Percentiles rank a stretch among this genome's conserved stretches.
phyloP scores from a whole-genome alignment of 2,113 vertebrate species.

The Chionodraco myersi region DNA sequence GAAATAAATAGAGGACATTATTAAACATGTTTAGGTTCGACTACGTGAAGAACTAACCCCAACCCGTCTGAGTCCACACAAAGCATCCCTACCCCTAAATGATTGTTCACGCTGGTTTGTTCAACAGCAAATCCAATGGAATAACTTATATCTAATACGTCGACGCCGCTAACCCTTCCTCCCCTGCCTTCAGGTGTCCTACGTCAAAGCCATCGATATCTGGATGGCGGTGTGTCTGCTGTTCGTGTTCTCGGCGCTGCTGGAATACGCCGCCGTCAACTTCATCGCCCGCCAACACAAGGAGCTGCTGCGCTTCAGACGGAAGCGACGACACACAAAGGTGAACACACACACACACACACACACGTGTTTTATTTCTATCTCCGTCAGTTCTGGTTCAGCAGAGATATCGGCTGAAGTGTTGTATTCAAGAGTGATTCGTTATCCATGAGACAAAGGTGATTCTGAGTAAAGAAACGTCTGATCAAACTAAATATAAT shows the following conservation, averaged over 20 bases:
- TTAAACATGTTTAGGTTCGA: too few species aligned
- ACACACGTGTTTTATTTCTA: not conserved
- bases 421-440: not conserved
- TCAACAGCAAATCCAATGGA: not conserved
- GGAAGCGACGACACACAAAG: slow-evolving; percentile 96
- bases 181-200: slow-evolving; percentile 89
- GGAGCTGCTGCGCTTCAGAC: slow-evolving; percentile 97
- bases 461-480: not conserved
- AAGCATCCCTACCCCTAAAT: too few species aligned
- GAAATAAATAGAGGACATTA: too few species aligned
- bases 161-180: fast-evolving
- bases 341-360: slow-evolving; percentile 75
- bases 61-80: too few species aligned
- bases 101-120: too few species aligned
- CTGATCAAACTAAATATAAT: not conserved
- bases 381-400: not conserved
- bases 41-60: too few species aligned
- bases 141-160: not conserved
- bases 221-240: slow-evolving; percentile 99
- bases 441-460: too few species aligned
- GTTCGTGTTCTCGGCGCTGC: slow-evolving; percentile 97
- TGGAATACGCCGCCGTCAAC: slow-evolving; percentile 98
- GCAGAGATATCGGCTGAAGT: not conserved
- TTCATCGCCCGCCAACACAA: slow-evolving; percentile 99
- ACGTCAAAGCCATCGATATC: slow-evolving; percentile 98